Conservation (phyloP, 2,113 vertebrate genomes). For the Phalacrocorax brasilianus region DNA sequence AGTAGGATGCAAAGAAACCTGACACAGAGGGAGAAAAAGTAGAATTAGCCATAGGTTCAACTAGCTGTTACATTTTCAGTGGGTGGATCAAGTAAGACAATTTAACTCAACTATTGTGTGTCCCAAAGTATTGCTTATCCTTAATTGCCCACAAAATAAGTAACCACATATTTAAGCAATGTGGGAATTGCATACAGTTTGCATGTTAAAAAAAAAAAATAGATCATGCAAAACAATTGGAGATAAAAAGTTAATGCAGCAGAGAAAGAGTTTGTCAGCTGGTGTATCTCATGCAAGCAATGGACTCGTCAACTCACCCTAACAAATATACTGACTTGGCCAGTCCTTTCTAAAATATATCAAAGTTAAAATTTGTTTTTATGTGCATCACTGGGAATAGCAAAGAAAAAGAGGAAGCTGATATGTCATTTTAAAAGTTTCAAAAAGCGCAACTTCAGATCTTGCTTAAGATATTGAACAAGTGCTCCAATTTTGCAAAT, state of each 20-base stretch:
- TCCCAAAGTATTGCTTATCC: background rate
- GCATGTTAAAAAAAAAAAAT: background rate
- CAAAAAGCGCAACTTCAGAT: background rate
- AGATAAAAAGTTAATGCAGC: background rate
- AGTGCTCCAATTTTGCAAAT: background rate
- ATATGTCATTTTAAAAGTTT: background rate
- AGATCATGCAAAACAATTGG: background rate
- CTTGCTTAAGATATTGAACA: background rate
- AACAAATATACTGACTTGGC: background rate
- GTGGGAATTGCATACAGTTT: background rate
- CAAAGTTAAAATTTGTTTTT: background rate
- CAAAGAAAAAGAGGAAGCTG: background rate
- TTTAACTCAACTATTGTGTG: background rate
- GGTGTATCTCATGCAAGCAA: background rate
- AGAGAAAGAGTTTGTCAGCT: background rate
- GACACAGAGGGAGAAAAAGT: background rate
- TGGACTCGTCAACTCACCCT: background rate
- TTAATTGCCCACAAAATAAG: background rate
- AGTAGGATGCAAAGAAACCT: background rate
- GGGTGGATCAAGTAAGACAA: background rate
- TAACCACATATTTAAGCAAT: background rate
- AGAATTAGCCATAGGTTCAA: background rate
- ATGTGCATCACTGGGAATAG: background rate
- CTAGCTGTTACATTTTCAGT: background rate
- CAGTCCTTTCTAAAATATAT: background rate